Conservation (phyloP, 2,888 invertebrate species). For the Suillia variegata region DNA sequence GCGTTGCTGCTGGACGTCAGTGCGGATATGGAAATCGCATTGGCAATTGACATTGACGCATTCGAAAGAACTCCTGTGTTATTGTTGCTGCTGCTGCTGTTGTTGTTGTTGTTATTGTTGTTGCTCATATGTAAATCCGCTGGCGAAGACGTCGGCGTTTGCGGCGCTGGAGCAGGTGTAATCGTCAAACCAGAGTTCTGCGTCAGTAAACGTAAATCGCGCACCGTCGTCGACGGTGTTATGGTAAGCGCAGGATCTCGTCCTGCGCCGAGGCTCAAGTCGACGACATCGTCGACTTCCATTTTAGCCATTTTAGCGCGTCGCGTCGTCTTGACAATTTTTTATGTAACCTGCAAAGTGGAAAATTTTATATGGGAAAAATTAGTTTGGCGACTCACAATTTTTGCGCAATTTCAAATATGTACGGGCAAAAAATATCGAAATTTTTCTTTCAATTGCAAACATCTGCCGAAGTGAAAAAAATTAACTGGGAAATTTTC, state of each 20-base stretch:
- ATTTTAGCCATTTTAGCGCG: slow-evolving; percentile 69
- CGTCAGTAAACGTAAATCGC: slow-evolving; percentile 67
- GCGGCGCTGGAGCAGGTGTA: slow-evolving; percentile 68
- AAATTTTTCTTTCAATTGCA: background rate
- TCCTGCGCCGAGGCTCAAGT: slow-evolving; percentile 74
- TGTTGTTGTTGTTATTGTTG: slow-evolving; percentile 15
- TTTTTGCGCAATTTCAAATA: background rate
- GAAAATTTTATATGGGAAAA: slow-evolving; percentile 21
- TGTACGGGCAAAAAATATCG: slow-evolving; percentile 5
- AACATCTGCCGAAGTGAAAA: background rate
- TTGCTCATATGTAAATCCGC: slow-evolving; percentile 17
- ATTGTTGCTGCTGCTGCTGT: slow-evolving; percentile 13
- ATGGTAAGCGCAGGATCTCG: slow-evolving; percentile 60
- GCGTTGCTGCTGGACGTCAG: background rate
- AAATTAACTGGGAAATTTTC: too few relatives aligned
- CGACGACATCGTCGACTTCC: slow-evolving; percentile 90
- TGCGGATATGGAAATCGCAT: background rate
- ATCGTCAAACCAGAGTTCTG: slow-evolving; percentile 69
- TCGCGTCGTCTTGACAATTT: slow-evolving; percentile 52
- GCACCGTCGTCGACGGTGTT: slow-evolving; percentile 54
- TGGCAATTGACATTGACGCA: background rate
- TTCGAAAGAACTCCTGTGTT: background rate
- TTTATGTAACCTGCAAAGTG: slow-evolving; percentile 46
- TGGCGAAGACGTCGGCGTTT: slow-evolving; percentile 24
- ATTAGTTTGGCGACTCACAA: slow-evolving; percentile 14